Evolutionary conservation across 2,888 invertebrate species (phyloP).

Genomic region (Ichneumon xanthorius): DNA sequence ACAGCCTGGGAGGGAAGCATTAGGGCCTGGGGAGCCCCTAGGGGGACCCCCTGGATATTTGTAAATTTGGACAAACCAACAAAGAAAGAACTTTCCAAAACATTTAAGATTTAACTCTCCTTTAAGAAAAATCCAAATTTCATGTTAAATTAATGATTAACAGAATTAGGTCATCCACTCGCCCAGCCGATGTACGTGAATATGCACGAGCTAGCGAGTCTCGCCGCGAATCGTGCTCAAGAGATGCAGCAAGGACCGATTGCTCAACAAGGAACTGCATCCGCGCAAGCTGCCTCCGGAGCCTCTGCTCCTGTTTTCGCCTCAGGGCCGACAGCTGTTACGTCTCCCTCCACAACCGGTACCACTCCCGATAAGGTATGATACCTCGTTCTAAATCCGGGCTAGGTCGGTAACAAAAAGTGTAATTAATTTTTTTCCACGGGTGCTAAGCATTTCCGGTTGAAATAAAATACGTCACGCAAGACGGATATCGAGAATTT

Average conservation of each 20-base stretch:
- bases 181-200: constrained; percentile 93
- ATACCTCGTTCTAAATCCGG: background rate
- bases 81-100: too few relatives aligned
- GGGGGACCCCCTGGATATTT: too few relatives aligned
- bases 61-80: too few relatives aligned
- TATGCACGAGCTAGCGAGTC: constrained; percentile 94
- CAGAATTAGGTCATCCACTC: constrained; percentile 81
- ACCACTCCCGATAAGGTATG: constrained; percentile 64
- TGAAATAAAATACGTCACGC: too few relatives aligned
- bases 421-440: too few relatives aligned
- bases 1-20: too few relatives aligned
- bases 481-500: too few relatives aligned
- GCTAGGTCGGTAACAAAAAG: too few relatives aligned
- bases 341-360: constrained; percentile 69
- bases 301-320: constrained; percentile 39
- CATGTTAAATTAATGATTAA: constrained; percentile 36
- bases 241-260: constrained; percentile 87
- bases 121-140: background rate
- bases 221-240: constrained; percentile 92
- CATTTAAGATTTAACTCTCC: too few relatives aligned
- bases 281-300: constrained; percentile 9
- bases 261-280: constrained; percentile 84
- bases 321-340: constrained; percentile 71
- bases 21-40: too few relatives aligned
- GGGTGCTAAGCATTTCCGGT: too few relatives aligned